Percentiles rank a stretch among this genome's conserved stretches.
Evolutionary conservation across 2,888 invertebrate genomes (phyloP).

Genomic region (Clostera curtula): DNA sequence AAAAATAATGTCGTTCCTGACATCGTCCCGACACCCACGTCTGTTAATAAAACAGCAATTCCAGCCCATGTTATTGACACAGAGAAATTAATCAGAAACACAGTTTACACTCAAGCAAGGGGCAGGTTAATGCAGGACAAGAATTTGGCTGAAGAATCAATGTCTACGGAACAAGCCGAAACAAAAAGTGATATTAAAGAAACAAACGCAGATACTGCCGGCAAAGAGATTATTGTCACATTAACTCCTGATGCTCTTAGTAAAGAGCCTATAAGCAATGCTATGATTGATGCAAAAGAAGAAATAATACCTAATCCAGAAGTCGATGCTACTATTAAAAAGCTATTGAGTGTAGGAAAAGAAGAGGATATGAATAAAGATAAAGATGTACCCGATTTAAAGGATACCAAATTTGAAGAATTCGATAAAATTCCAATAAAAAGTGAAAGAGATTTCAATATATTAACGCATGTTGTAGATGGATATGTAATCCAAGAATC

Average conservation of each 20-base stretch:
- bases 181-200: conserved; percentile 1
- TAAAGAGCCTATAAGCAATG: conserved; percentile 1
- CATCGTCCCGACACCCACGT: conserved; percentile 4
- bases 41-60: conserved; percentile 9
- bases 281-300: conserved; percentile 4
- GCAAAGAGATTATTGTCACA: conserved; percentile 8
- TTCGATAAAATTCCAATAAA: conserved; percentile 8
- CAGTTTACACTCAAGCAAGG: conserved; percentile 58
- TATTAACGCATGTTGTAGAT: conserved; percentile 57
- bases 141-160: conserved; percentile 20
- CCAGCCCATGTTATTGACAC: conserved; percentile 21
- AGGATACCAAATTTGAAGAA: conserved; percentile 7
- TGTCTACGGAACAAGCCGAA: conserved; percentile 8
- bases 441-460: conserved; percentile 32
- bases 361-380: conserved; percentile 6
- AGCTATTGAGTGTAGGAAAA: conserved; percentile 2
- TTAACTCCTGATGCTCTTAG: conserved; percentile 8
- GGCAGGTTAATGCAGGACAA: conserved; percentile 48
- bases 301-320: conserved; percentile 5
- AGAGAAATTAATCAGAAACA: conserved; percentile 56
- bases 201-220: conserved; percentile 2
- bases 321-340: conserved; percentile 4
- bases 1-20: conserved; percentile 10
- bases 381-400: conserved; percentile 8
- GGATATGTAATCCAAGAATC: conserved; percentile 67